Evolutionary conservation across 1,140 invertebrate species (phyloP).

Genomic region (Galleria mellonella): DNA sequence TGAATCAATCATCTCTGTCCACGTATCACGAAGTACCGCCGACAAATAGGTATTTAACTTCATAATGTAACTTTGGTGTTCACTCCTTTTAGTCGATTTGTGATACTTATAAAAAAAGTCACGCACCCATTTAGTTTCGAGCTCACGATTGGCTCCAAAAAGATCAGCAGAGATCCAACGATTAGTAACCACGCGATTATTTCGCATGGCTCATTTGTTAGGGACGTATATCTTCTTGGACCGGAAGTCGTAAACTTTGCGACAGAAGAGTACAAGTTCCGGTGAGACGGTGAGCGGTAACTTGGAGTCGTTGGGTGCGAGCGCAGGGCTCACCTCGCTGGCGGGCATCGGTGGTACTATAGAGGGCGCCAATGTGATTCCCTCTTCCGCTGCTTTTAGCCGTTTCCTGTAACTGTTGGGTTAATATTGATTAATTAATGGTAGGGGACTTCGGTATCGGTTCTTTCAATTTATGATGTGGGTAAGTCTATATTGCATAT

Average conservation of each 20-base stretch:
- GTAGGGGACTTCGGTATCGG: no score
- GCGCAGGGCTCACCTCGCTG: constrained; percentile 34
- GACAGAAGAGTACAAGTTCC: constrained; percentile 95
- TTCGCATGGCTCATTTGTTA: constrained; percentile 42
- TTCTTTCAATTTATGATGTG: no score
- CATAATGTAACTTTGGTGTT: constrained; percentile 44
- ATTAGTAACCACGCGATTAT: background rate
- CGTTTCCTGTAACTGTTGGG: constrained; percentile 74
- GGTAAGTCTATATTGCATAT: no score
- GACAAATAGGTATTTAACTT: constrained; percentile 2
- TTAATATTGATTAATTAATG: background rate
- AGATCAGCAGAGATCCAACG: background rate
- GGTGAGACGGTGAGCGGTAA: constrained; percentile 82
- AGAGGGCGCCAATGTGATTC: constrained; percentile 48
- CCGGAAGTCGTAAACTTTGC: constrained; percentile 95
- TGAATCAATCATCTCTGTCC: background rate
- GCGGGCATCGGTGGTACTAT: constrained; percentile 59
- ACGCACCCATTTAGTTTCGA: background rate
- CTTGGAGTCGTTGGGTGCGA: constrained; percentile 77
- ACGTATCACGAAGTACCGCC: constrained; percentile 6
- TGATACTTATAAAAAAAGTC: background rate
- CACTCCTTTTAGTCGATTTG: constrained; percentile 11
- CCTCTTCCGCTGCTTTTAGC: constrained; percentile 74
- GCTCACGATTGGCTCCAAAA: background rate
- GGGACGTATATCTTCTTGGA: constrained; percentile 81